phyloP scores from a whole-genome alignment of 1,140 invertebrate genomes.

The Tenebrio molitor region DNA sequence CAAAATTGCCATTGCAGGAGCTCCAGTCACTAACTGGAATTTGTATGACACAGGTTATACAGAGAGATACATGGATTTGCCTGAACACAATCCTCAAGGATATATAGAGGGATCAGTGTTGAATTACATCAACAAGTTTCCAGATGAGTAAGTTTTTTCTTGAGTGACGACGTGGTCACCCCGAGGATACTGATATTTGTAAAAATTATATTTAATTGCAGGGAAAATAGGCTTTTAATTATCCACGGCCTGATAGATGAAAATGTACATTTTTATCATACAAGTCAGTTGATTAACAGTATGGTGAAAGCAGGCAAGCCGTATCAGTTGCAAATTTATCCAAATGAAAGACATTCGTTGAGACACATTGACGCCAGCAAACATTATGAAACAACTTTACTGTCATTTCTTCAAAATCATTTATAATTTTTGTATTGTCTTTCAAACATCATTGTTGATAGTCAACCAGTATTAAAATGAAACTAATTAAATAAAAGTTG shows the following conservation, averaged over 20 bases:
- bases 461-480: constrained; percentile 11
- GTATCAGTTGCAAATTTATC: constrained; percentile 93
- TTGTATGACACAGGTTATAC: constrained; percentile 97
- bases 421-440: constrained; percentile 69
- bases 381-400: constrained; percentile 94
- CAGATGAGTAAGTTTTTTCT: constrained; percentile 81
- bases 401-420: constrained; percentile 93
- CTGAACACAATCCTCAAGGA: constrained; percentile 82
- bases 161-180: no score
- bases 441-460: constrained; percentile 16
- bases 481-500: constrained; percentile 13
- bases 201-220: constrained; percentile 63
- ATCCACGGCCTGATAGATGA: constrained; percentile 99
- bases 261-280: constrained; percentile 99
- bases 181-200: background rate
- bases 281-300: constrained; percentile 90
- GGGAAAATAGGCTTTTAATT: constrained; percentile 94
- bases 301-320: constrained; percentile 92
- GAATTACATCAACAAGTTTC: constrained; percentile 87
- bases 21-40: constrained; percentile 97
- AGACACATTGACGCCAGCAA: constrained; percentile 93
- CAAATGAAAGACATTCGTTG: constrained; percentile 94
- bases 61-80: constrained; percentile 96
- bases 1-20: constrained; percentile 94
- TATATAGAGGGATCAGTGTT: constrained; percentile 86